Percentiles rank a stretch among this genome's conserved stretches.
Conservation (phyloP, 1,140 invertebrate species). For the Temnothorax longispinosus region DNA sequence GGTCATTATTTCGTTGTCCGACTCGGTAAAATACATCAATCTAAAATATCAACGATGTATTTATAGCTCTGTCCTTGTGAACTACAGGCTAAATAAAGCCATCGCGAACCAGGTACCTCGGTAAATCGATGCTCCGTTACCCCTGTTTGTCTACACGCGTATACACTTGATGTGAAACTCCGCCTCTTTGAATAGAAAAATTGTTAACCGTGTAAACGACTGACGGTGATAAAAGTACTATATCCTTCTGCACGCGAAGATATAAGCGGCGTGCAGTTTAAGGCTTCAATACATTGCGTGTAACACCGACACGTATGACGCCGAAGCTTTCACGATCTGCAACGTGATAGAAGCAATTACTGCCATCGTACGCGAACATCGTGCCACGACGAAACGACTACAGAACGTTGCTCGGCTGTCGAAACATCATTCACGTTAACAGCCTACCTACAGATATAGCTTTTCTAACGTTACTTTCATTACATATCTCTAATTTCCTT, state of each 20-base stretch:
- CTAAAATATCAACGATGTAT: not conserved
- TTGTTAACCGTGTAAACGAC: slow-evolving; percentile 31
- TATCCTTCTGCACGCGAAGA: slow-evolving; percentile 21
- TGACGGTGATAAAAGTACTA: slow-evolving; percentile 25
- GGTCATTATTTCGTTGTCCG: not conserved
- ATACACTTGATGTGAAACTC: slow-evolving; percentile 10
- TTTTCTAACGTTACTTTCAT: not conserved
- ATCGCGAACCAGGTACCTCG: not conserved
- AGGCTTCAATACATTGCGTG: slow-evolving; percentile 61
- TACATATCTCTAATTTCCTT: slow-evolving; percentile 12
- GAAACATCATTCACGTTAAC: slow-evolving; percentile 15
- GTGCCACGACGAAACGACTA: not conserved
- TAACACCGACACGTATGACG: slow-evolving; percentile 61
- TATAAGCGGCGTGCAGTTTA: not conserved
- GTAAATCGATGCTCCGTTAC: slow-evolving; percentile 17
- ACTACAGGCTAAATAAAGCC: slow-evolving; percentile 2
- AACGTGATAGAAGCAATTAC: slow-evolving; percentile 46
- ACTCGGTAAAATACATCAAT: slow-evolving; percentile 14
- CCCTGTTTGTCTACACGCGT: not conserved
- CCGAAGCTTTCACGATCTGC: slow-evolving; percentile 60
- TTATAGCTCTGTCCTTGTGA: not conserved
- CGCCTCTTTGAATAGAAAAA: slow-evolving; percentile 26
- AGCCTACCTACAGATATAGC: not conserved
- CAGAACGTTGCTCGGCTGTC: not conserved
- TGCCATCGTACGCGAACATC: not conserved